A percentile compares a stretch with the other conserved stretches of the same genome.
These are phyloP conservation scores for Heliothis subflexa DNA, from an alignment of 1,140 invertebrate genomes.

Conservation along the genomic window DNA sequence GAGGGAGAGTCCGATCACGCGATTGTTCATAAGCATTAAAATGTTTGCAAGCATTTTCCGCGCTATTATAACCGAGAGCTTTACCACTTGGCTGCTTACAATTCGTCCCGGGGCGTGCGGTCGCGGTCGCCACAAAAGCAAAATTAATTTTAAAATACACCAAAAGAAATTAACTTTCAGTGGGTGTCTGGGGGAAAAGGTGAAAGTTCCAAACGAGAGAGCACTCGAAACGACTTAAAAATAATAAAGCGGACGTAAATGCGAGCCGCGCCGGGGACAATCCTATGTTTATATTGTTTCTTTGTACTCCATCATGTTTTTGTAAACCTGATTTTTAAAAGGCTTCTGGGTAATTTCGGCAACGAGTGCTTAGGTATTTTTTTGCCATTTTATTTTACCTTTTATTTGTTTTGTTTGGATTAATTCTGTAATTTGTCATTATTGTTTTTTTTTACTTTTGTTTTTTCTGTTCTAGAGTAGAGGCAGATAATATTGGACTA, in stretches of 20 bases:
- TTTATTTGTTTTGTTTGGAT: slow-evolving; percentile 14
- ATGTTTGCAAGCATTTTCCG: slow-evolving; percentile 68
- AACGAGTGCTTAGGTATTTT: slow-evolving; percentile 24
- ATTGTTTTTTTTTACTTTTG: slow-evolving; percentile 30
- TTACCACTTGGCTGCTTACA: slow-evolving; percentile 70
- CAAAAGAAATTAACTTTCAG: slow-evolving; percentile 85
- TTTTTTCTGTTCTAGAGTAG: background rate
- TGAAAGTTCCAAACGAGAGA: slow-evolving; percentile 80
- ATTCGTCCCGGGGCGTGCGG: slow-evolving; percentile 77
- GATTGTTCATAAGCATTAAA: slow-evolving; percentile 58
- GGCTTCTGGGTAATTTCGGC: slow-evolving; percentile 35
- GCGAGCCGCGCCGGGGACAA: slow-evolving; percentile 57
- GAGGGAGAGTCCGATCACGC: slow-evolving; percentile 24
- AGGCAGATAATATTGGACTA: too few relatives aligned
- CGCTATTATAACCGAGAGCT: slow-evolving; percentile 70
- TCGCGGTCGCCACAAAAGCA: slow-evolving; percentile 80
- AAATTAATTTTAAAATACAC: slow-evolving; percentile 86
- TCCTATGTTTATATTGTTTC: slow-evolving; percentile 58
- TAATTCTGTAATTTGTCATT: slow-evolving; percentile 3
- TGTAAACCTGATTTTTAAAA: slow-evolving; percentile 46
- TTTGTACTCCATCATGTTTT: slow-evolving; percentile 54
- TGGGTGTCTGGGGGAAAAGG: slow-evolving; percentile 68
- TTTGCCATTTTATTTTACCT: slow-evolving; percentile 5
- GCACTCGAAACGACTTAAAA: slow-evolving; percentile 77
- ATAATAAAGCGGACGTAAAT: slow-evolving; percentile 77